Percentiles rank a stretch among this genome's conserved stretches.
Conservation (phyloP, 2,888 invertebrate species). For the Xylocampa areola region DNA sequence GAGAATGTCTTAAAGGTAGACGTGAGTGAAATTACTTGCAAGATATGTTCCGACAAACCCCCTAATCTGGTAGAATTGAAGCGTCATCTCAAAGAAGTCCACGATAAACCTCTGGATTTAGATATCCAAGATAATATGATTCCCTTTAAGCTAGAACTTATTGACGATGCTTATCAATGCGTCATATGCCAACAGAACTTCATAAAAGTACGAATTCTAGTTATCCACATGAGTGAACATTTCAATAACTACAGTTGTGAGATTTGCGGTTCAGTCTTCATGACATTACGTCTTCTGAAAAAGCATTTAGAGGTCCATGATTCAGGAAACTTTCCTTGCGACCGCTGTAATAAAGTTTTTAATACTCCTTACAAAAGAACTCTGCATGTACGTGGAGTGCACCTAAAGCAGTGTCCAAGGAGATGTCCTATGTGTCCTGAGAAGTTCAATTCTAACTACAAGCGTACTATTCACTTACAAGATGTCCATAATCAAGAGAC, state of each 20-base stretch:
- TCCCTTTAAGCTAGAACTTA: constrained; percentile 78
- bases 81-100: constrained; percentile 75
- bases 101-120: constrained; percentile 77
- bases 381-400: constrained; percentile 81
- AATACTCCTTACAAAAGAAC: constrained; percentile 81
- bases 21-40: constrained; percentile 78
- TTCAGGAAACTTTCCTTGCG: constrained; percentile 82
- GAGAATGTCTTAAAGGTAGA: constrained; percentile 84
- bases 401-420: constrained; percentile 80
- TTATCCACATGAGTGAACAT: constrained; percentile 86
- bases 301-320: constrained; percentile 86
- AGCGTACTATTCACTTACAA: constrained; percentile 84
- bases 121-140: constrained; percentile 84
- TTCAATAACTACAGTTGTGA: constrained; percentile 87
- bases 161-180: constrained; percentile 76
- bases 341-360: constrained; percentile 81
- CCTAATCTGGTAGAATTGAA: constrained; percentile 74
- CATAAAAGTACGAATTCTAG: constrained; percentile 81
- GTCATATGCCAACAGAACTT: constrained; percentile 81
- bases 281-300: constrained; percentile 82
- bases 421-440: constrained; percentile 85
- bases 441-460: constrained; percentile 84
- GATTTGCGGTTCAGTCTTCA: constrained; percentile 84
- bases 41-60: constrained; percentile 71
- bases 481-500: constrained; percentile 85